Conservation (phyloP, 2,888 invertebrate species). For the Cylloceria caligata region DNA sequence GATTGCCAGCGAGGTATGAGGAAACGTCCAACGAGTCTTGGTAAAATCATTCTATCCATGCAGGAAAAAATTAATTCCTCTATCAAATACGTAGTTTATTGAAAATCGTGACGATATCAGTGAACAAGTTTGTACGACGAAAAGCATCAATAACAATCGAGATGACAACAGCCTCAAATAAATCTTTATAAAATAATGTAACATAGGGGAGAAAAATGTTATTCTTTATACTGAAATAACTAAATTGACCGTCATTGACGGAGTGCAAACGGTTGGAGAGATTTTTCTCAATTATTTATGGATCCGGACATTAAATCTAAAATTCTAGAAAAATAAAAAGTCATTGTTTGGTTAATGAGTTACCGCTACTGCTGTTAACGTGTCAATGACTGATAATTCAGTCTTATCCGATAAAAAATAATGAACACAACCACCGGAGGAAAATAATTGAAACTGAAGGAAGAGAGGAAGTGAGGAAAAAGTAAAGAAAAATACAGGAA, state of each 20-base stretch:
- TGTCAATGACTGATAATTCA: neutral
- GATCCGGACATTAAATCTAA: too few species aligned
- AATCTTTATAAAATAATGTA: neutral
- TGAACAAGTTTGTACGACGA: neutral
- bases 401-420: neutral
- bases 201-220: too few species aligned
- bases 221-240: too few species aligned
- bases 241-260: too few species aligned
- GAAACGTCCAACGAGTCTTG: constrained; percentile 53
- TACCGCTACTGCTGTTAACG: too few species aligned
- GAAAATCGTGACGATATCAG: neutral
- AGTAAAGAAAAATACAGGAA: neutral
- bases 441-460: neutral
- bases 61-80: constrained; percentile 17
- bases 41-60: constrained; percentile 44
- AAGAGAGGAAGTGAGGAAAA: neutral
- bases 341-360: too few species aligned
- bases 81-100: neutral
- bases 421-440: neutral
- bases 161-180: neutral
- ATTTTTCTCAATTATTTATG: too few species aligned
- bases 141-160: neutral
- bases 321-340: too few species aligned
- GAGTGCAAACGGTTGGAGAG: too few species aligned
- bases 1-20: constrained; percentile 47